Percentiles rank a stretch among this genome's conserved stretches.
Conservation (phyloP, 2,113 vertebrate species). For the Microtus pennsylvanicus region DNA sequence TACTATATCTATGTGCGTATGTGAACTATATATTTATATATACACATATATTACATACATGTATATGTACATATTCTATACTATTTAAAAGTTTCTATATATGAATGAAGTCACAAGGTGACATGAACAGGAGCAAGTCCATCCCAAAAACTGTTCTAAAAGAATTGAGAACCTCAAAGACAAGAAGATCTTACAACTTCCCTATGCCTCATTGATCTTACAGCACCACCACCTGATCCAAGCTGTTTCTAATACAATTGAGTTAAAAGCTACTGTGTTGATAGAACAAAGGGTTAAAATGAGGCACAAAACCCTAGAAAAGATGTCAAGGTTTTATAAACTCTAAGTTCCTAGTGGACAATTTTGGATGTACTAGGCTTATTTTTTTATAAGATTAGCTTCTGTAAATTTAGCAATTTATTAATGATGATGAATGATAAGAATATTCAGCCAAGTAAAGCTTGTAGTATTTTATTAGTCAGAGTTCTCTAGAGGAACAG, state of each 20-base stretch:
- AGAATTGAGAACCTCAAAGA: neutral
- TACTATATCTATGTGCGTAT: neutral
- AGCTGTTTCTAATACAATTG: neutral
- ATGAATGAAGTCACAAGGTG: neutral
- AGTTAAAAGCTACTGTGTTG: neutral
- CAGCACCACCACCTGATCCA: too few relatives aligned
- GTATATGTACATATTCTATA: too few relatives aligned
- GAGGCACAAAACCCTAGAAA: neutral
- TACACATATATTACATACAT: too few relatives aligned
- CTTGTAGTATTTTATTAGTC: neutral
- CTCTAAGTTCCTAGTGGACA: neutral
- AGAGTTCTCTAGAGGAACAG: neutral
- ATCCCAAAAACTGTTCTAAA: neutral
- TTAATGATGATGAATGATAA: slow-evolving; percentile 61
- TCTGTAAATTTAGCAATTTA: slow-evolving; percentile 16
- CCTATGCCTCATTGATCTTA: neutral
- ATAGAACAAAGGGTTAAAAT: neutral
- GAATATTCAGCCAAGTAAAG: slow-evolving; percentile 24
- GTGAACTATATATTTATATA: neutral
- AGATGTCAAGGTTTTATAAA: neutral
- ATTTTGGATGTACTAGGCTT: neutral
- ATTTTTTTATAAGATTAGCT: neutral
- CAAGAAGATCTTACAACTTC: neutral
- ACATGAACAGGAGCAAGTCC: neutral
- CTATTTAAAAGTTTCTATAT: too few relatives aligned